Evolutionary conservation across 2,797 vertebrate species (phyloP).

Genomic region (Acanthornis magna): DNA sequence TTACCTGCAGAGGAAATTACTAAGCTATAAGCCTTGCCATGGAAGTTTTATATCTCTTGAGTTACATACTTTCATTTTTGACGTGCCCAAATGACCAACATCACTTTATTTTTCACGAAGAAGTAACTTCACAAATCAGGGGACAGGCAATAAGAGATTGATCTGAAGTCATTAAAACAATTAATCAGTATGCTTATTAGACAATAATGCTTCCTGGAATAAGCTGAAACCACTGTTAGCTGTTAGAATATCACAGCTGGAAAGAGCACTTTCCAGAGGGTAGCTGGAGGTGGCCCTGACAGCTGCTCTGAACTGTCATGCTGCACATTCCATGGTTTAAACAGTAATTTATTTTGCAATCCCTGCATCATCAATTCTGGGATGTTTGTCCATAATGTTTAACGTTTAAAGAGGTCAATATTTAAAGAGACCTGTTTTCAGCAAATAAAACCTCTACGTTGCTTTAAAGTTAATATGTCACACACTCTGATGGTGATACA

Average conservation of each 20-base stretch:
- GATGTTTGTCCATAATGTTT: constrained; percentile 58
- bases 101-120: neutral
- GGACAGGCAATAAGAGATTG: neutral
- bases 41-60: neutral
- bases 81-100: neutral
- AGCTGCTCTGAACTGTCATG: constrained; percentile 46
- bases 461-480: constrained; percentile 61
- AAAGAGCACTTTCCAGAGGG: neutral
- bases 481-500: neutral
- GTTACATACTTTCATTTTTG: neutral
- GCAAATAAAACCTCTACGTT: constrained; percentile 45
- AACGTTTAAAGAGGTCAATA: constrained; percentile 67
- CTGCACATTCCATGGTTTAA: constrained; percentile 64
- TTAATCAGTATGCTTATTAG: neutral
- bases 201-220: neutral
- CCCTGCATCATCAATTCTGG: constrained; percentile 42
- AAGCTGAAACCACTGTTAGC: neutral
- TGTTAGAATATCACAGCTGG: neutral
- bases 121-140: neutral
- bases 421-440: constrained; percentile 50
- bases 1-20: neutral
- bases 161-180: neutral
- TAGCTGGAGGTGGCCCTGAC: neutral
- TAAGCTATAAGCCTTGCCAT: neutral
- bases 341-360: constrained; percentile 70